Evolutionary conservation across 2,113 vertebrate genomes (phyloP).

Genomic region (Coregonus clupeaformis): DNA sequence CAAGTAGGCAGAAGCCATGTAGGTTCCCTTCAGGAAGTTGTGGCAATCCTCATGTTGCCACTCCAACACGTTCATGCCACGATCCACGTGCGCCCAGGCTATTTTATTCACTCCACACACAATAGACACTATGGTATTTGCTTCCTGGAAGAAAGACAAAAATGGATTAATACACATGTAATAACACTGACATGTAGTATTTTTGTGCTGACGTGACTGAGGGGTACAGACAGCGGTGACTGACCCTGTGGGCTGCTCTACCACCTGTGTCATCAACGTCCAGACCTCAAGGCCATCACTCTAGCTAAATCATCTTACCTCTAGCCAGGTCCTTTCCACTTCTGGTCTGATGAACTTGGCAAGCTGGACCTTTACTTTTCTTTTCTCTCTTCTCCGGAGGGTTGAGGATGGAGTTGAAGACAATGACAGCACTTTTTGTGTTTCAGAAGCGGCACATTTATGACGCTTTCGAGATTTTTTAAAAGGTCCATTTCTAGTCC

Average conservation of each 20-base stretch:
- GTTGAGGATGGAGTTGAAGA: constrained; percentile 74
- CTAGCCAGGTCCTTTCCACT: constrained; percentile 67
- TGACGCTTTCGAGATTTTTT: constrained; percentile 69
- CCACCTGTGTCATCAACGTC: too few species aligned
- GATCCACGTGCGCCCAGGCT: constrained; percentile 83
- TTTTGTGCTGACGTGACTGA: too few species aligned
- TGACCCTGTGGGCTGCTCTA: too few species aligned
- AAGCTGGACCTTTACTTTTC: constrained; percentile 58
- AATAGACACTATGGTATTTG: constrained; percentile 73
- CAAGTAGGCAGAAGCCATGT: constrained; percentile 74
- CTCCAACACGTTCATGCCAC: constrained; percentile 67
- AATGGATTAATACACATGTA: background rate
- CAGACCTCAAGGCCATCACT: too few species aligned
- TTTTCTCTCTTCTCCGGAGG: constrained; percentile 58
- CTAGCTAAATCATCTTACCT: constrained; percentile 65
- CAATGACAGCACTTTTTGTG: constrained; percentile 72
- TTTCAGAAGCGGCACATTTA: constrained; percentile 72
- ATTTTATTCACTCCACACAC: constrained; percentile 79
- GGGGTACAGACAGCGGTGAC: too few species aligned
- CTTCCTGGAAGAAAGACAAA: constrained; percentile 60
- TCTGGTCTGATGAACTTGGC: constrained; percentile 76
- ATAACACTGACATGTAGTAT: background rate
- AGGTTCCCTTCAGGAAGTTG: constrained; percentile 68
- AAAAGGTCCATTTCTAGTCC: constrained; percentile 74
- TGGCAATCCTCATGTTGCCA: constrained; percentile 78